Evolutionary conservation across 2,113 vertebrate genomes (phyloP).

Genomic region (Lasiurus borealis): DNA sequence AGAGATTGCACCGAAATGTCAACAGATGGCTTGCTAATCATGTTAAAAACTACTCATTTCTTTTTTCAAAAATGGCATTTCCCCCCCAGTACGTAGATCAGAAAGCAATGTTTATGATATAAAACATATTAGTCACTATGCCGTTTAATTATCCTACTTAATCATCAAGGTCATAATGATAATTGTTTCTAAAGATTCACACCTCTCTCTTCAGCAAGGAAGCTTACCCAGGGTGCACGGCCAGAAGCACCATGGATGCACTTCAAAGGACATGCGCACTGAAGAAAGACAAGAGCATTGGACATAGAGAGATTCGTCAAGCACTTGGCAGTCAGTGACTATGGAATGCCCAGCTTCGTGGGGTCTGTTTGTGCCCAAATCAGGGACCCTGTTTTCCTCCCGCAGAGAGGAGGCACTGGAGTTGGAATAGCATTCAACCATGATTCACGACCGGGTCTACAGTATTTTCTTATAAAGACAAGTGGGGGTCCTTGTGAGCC

Average conservation of each 20-base stretch:
- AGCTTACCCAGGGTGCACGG: conserved; percentile 81
- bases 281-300: not conserved
- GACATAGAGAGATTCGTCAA: accelerated
- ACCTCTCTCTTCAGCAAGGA: conserved; percentile 82
- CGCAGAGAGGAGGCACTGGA: not conserved
- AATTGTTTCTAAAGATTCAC: conserved; percentile 90
- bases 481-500: not conserved
- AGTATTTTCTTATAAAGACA: not conserved
- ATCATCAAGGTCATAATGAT: conserved; percentile 90
- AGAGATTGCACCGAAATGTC: conserved; percentile 90
- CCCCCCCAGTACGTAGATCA: conserved; percentile 87
- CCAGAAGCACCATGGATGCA: conserved; percentile 75
- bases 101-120: conserved; percentile 89
- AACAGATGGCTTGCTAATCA: conserved; percentile 93
- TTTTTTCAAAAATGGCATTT: conserved; percentile 88
- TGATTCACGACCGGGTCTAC: no score
- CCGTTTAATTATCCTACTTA: conserved; percentile 90
- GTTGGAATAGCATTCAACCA: not conserved
- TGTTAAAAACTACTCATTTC: conserved; percentile 90
- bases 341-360: not conserved
- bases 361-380: not conserved
- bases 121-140: conserved; percentile 90
- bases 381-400: not conserved
- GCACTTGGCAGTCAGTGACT: accelerated
- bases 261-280: not conserved